Evolutionary conservation across 2,797 vertebrate genomes (phyloP).

Genomic region (Centroberyx gerrardi): DNA sequence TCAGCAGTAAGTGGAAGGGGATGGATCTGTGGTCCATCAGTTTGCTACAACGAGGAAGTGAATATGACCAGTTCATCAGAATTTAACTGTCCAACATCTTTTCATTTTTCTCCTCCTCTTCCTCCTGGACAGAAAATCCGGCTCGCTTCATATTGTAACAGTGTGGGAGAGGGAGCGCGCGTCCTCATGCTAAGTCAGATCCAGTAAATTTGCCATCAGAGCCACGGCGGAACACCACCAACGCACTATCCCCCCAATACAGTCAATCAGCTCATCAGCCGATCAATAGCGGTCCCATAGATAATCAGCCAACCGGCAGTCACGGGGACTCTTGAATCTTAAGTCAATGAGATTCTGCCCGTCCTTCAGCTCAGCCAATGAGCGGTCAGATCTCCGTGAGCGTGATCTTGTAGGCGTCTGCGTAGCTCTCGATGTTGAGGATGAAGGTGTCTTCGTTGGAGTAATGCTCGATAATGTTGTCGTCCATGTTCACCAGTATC

Average conservation of each 20-base stretch:
- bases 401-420: constrained; percentile 94
- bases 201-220: constrained; percentile 19
- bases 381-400: constrained; percentile 94
- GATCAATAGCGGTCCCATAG: constrained; percentile 51
- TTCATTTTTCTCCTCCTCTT: constrained; percentile 8
- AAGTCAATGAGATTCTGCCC: background rate
- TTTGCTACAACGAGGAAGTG: constrained; percentile 16
- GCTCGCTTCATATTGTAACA: constrained; percentile 65
- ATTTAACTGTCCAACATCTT: background rate
- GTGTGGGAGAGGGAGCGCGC: constrained; percentile 25
- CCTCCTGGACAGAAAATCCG: constrained; percentile 30
- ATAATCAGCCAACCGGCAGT: constrained; percentile 41
- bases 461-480: constrained; percentile 99
- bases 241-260: constrained; percentile 45
- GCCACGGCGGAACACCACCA: background rate
- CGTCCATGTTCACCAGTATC: constrained; percentile 98
- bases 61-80: constrained; percentile 38
- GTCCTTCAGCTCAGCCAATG: constrained; percentile 11
- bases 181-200: background rate
- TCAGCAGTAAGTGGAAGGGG: constrained; percentile 17
- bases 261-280: constrained; percentile 59
- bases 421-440: constrained; percentile 92
- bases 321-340: constrained; percentile 43
- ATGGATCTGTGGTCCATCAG: constrained; percentile 23
- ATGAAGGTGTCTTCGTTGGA: constrained; percentile 99